phyloP scores from a whole-genome alignment of 2,797 vertebrate genomes.

The Paguma larvata region DNA sequence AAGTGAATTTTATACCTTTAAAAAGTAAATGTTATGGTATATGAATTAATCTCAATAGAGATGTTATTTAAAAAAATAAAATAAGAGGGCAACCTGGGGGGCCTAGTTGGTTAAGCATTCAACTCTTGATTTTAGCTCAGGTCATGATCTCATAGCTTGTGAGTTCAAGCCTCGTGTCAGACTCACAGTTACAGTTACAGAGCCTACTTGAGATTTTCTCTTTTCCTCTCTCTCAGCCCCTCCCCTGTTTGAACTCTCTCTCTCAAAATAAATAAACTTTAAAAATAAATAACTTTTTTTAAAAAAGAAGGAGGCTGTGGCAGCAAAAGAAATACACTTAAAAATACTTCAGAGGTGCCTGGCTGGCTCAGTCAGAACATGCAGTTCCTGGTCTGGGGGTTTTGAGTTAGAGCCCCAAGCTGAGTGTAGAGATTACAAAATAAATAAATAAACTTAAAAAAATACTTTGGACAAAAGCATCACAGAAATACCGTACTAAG shows the following conservation, averaged over 20 bases:
- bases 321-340: slow-evolving; percentile 48
- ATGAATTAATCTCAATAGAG: slow-evolving; percentile 40
- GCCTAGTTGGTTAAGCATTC: too few species aligned
- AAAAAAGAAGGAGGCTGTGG: background rate
- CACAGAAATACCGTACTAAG: background rate
- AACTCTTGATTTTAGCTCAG: too few species aligned
- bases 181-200: too few species aligned
- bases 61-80: background rate
- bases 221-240: too few species aligned
- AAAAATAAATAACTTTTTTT: too few species aligned
- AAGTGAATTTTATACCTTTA: background rate
- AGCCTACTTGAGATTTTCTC: too few species aligned
- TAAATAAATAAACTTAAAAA: background rate
- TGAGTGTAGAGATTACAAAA: background rate
- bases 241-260: too few species aligned
- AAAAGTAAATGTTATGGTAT: slow-evolving; percentile 18
- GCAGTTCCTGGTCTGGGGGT: background rate
- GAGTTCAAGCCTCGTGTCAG: too few species aligned
- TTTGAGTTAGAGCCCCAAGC: background rate
- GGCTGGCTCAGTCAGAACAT: background rate
- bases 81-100: too few species aligned
- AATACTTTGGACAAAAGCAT: slow-evolving; percentile 3
- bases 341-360: background rate
- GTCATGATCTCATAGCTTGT: too few species aligned
- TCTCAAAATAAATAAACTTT: too few species aligned